phyloP scores from a whole-genome alignment of 2,113 vertebrate species.

The Lynx canadensis region DNA sequence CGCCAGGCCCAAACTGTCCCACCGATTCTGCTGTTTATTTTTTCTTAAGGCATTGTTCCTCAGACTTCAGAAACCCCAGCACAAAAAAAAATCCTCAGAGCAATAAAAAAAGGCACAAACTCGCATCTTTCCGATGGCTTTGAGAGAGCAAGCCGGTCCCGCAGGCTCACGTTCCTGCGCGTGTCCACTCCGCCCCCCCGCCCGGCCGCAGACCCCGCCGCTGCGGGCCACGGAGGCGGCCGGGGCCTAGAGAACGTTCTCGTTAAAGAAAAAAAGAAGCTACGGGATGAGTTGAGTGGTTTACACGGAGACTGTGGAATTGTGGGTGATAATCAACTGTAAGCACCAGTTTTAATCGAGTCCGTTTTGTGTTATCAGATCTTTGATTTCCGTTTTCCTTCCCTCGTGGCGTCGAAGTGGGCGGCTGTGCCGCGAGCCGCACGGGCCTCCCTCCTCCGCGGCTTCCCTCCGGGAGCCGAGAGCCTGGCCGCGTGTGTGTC shows the following conservation, averaged over 20 bases:
- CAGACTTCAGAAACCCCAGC: slow-evolving; percentile 88
- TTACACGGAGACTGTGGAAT: slow-evolving; percentile 83
- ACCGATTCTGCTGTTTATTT: slow-evolving; percentile 73
- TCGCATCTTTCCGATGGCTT: slow-evolving; percentile 88
- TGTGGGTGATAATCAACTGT: slow-evolving; percentile 81
- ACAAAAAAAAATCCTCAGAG: slow-evolving; percentile 86
- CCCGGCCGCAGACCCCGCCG: slow-evolving; percentile 53
- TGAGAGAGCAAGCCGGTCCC: slow-evolving; percentile 81
- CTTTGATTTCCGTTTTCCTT: slow-evolving; percentile 66
- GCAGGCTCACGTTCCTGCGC: slow-evolving; percentile 72
- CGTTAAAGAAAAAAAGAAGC: slow-evolving; percentile 72
- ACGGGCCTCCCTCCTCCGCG: slow-evolving; percentile 66
- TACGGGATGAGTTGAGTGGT: slow-evolving; percentile 86
- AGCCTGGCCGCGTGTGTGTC: slow-evolving; percentile 31
- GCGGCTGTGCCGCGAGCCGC: slow-evolving; percentile 77
- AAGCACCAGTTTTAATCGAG: slow-evolving; percentile 89
- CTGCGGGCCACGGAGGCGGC: slow-evolving; percentile 69
- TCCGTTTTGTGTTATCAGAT: slow-evolving; percentile 76
- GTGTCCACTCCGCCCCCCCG: slow-evolving; percentile 69
- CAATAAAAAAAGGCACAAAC: slow-evolving; percentile 91
- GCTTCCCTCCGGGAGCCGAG: slow-evolving; percentile 61
- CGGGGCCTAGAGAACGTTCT: slow-evolving; percentile 75
- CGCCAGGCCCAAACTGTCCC: slow-evolving; percentile 64
- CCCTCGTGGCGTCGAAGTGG: not conserved
- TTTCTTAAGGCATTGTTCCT: slow-evolving; percentile 91